Conservation (phyloP, 37 sponge, comb jelly and placozoan genomes). For the Hormiphora californensis region DNA sequence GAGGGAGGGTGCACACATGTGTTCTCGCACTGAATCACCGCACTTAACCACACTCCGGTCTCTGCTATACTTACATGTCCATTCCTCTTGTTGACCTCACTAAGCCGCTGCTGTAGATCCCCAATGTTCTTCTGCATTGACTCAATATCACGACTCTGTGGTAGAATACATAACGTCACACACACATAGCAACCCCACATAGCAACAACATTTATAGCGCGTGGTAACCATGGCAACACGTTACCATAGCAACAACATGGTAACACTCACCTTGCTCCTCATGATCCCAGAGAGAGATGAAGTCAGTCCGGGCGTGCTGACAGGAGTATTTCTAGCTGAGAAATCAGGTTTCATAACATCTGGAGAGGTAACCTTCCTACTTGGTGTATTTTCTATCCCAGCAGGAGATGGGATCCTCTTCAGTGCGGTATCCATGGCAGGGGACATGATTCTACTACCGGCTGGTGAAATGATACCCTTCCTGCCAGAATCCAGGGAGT, state of each 20-base stretch:
- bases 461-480: too few relatives aligned
- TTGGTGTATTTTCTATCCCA: too few relatives aligned
- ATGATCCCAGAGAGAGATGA: slow-evolving; percentile 6
- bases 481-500: slow-evolving; percentile 3
- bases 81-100: slow-evolving; percentile 5
- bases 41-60: not conserved
- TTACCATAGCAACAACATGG: too few relatives aligned
- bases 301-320: not conserved
- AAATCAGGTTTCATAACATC: slow-evolving; percentile 52
- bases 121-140: slow-evolving; percentile 50
- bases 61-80: not conserved
- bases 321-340: slow-evolving; percentile 1
- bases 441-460: too few relatives aligned
- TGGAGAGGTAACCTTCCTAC: not conserved
- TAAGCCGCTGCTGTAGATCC: slow-evolving; percentile 28
- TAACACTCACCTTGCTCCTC: slow-evolving; percentile 22
- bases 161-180: not conserved
- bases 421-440: too few relatives aligned
- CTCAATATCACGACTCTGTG: not conserved
- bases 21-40: not conserved
- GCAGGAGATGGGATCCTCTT: too few relatives aligned
- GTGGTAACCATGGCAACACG: not conserved
- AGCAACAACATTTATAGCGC: not conserved
- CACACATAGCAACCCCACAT: not conserved
- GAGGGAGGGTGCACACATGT: too few relatives aligned